These are phyloP conservation scores for Triplophysa bombifrons DNA, from an alignment of 2,797 vertebrate genomes.

Conservation along the genomic window DNA sequence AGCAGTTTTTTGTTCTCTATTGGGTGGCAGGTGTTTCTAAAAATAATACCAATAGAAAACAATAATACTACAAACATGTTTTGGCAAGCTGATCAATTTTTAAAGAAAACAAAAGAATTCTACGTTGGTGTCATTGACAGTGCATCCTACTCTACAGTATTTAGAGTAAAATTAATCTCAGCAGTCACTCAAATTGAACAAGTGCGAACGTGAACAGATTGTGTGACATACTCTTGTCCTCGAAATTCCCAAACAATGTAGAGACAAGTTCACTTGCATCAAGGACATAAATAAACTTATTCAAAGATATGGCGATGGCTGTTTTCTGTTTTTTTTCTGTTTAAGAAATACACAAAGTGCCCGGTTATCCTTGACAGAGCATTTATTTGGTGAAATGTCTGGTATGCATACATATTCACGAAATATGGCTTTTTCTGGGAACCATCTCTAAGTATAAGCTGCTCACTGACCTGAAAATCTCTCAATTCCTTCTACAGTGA, in stretches of 20 bases:
- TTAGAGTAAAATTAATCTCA: too few relatives aligned
- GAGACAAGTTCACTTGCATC: background rate
- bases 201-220: background rate
- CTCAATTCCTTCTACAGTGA: background rate
- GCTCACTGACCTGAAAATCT: conserved; percentile 31
- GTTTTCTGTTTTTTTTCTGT: conserved; percentile 20
- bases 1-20: background rate
- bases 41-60: background rate
- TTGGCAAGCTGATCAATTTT: too few relatives aligned
- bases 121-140: too few relatives aligned
- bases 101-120: background rate
- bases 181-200: too few relatives aligned
- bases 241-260: background rate
- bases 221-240: background rate
- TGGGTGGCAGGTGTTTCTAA: background rate
- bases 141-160: too few relatives aligned
- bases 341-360: background rate
- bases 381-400: conserved; percentile 22
- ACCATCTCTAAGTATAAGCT: background rate
- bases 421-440: background rate
- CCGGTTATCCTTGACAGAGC: conserved; percentile 1
- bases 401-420: conserved; percentile 12
- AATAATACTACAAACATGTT: too few relatives aligned
- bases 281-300: background rate
- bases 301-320: background rate